Percentiles rank a stretch among this genome's conserved stretches.
Evolutionary conservation across 2,797 vertebrate species (phyloP).

Genomic region (Clarias fuscus): DNA sequence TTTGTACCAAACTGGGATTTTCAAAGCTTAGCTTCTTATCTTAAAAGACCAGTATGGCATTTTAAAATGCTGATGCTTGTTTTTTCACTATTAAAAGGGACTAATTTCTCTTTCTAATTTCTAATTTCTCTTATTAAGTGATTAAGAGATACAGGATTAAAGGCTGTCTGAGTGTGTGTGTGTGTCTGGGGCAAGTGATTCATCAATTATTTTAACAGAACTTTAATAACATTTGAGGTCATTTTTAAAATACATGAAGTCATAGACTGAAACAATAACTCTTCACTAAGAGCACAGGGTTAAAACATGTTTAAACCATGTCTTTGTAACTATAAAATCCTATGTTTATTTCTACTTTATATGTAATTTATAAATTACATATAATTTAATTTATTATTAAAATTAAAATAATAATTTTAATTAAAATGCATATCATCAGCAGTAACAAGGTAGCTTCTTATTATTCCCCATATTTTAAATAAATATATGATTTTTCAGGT

Average conservation of each 20-base stretch:
- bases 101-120: constrained; percentile 50
- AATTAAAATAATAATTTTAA: too few relatives aligned
- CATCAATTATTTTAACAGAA: constrained; percentile 18
- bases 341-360: not conserved
- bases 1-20: not conserved
- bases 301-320: constrained; percentile 36
- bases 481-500: too few relatives aligned
- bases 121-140: constrained; percentile 53
- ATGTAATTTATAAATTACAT: too few relatives aligned
- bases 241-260: constrained; percentile 35
- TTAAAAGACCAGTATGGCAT: constrained; percentile 16
- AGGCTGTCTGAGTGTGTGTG: not conserved
- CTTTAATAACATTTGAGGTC: constrained; percentile 37
- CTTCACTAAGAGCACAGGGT: constrained; percentile 10
- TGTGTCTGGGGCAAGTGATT: constrained; percentile 26
- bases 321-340: not conserved
- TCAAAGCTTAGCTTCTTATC: constrained; percentile 31
- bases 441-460: constrained; percentile 1
- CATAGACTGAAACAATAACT: constrained; percentile 53
- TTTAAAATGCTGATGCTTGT: not conserved
- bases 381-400: too few relatives aligned
- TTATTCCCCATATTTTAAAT: too few relatives aligned
- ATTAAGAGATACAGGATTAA: constrained; percentile 46
- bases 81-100: constrained; percentile 31
- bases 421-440: not conserved